These are phyloP conservation scores for Callinectes sapidus DNA, from an alignment of 2,888 invertebrate species.

Conservation along the genomic window DNA sequence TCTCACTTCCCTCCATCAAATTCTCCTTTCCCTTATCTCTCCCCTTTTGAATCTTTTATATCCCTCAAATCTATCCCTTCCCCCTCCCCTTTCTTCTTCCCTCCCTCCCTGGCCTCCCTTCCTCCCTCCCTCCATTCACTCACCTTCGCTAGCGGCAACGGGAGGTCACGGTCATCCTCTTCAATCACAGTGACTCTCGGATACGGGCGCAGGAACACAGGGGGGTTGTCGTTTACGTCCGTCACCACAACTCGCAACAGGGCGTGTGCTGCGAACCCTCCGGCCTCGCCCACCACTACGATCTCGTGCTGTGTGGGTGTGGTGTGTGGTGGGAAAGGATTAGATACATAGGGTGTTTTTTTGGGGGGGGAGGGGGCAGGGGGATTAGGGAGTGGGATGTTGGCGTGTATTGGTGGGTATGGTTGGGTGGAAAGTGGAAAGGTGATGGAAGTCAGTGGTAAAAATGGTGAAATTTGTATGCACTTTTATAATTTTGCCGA, in stretches of 20 bases:
- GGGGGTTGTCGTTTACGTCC: conserved; percentile 57
- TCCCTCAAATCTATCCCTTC: too few relatives aligned
- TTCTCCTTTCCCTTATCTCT: background rate
- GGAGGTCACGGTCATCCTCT: conserved; percentile 60
- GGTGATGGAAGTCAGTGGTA: background rate
- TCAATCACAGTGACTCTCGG: conserved; percentile 51
- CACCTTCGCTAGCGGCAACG: conserved; percentile 52
- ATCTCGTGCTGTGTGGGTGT: conserved; percentile 53
- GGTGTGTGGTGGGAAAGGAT: background rate
- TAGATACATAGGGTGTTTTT: background rate
- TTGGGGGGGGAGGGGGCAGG: too few relatives aligned
- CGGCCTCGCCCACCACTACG: conserved; percentile 37
- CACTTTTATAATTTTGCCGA: too few relatives aligned
- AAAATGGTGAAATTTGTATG: too few relatives aligned
- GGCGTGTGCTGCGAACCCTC: conserved; percentile 35
- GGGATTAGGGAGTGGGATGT: background rate
- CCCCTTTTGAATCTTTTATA: background rate
- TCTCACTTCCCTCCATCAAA: background rate
- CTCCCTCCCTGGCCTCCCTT: too few relatives aligned
- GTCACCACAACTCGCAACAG: conserved; percentile 39
- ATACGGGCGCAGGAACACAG: conserved; percentile 34
- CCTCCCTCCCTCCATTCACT: background rate
- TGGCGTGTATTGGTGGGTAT: background rate
- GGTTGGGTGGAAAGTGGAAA: background rate
- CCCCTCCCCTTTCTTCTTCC: background rate